These are phyloP conservation scores for Peromyscus attwateri DNA, from an alignment of 2,797 vertebrate species.

Conservation along the genomic window DNA sequence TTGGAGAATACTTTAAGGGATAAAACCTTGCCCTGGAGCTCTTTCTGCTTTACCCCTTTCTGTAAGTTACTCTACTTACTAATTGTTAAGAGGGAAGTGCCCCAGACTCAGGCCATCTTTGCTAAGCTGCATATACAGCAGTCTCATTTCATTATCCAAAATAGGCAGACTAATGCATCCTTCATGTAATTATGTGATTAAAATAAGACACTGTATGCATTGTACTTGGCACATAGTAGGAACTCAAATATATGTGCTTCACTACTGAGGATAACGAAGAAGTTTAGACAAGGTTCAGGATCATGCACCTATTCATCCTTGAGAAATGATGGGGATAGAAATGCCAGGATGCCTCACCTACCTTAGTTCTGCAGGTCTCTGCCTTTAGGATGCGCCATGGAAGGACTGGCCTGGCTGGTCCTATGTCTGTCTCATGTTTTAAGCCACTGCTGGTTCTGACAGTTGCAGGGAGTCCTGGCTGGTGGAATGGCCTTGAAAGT, in stretches of 20 bases:
- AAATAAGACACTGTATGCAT: neutral
- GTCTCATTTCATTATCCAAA: constrained; percentile 24
- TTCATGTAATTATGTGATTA: neutral
- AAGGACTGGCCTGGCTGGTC: neutral
- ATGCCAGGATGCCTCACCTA: rapidly evolving
- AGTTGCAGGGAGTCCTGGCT: neutral
- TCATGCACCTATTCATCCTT: neutral
- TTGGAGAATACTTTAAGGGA: neutral
- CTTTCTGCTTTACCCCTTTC: neutral
- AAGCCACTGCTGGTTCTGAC: neutral
- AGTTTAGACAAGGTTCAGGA: neutral
- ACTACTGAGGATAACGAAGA: neutral
- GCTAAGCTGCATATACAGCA: neutral
- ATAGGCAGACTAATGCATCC: neutral
- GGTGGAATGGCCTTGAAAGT: neutral
- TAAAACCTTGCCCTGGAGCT: neutral
- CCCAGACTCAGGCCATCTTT: neutral
- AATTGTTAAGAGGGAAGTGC: neutral
- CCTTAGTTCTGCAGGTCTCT: neutral
- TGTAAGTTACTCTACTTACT: neutral
- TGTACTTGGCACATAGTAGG: neutral
- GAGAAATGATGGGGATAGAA: neutral
- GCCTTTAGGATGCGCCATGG: neutral
- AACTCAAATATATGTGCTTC: neutral
- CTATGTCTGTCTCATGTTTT: neutral